Base-by-base conservation (phyloP, 2,113 vertebrate species). In the Pachypanchax playfairii region DNA sequence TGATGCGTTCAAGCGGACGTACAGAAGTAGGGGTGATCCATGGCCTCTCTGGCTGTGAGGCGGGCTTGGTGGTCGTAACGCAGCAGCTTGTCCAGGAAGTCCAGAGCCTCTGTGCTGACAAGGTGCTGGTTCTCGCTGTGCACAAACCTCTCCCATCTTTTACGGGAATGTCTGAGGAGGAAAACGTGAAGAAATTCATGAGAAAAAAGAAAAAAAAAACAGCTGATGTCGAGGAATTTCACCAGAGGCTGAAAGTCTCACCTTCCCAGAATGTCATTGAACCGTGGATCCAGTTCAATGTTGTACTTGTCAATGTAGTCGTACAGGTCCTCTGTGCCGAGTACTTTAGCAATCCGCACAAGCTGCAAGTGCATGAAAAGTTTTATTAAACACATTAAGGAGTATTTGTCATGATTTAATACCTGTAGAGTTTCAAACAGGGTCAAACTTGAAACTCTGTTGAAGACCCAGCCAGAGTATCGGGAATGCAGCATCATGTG, bases 21-120 rank as follows among this genome's bases (percentile, higher is more conserved):
- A 94, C 93, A 94, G 91, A 93, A 94, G 82, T 94, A 94, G 15
- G 93, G 90, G 73, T 94, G 93, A 78, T 94, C 93, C 92, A 93
- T 94, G 79, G 93, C 93, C 75, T 94, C 93, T 13, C 92, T 88
- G 55, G 93, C 93, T 0, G 93, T 94, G 71, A 94, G 91, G 17
- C 93, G 91, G 2, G 90, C 89, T 88, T 94, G 93, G 90, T 94
- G 93, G 84, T 94, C 93, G 4, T 94, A 94, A 70, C 93, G 93
- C 80, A 94, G 90, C 77, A 94, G 91, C 83, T 94, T 94, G 85
- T 94, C 93, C 73, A 94, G 63, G 78, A 94, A 94, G 67, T 94
- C 93, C 48, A 94, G 84, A 4, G 92, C 93, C 71, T 94, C 93
- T 0, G 92, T 92, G 87, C 93, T 94, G 36, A 94, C 93, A 58